phyloP scores from a whole-genome alignment of 1,140 invertebrate genomes.

The Harpegnathos saltator region DNA sequence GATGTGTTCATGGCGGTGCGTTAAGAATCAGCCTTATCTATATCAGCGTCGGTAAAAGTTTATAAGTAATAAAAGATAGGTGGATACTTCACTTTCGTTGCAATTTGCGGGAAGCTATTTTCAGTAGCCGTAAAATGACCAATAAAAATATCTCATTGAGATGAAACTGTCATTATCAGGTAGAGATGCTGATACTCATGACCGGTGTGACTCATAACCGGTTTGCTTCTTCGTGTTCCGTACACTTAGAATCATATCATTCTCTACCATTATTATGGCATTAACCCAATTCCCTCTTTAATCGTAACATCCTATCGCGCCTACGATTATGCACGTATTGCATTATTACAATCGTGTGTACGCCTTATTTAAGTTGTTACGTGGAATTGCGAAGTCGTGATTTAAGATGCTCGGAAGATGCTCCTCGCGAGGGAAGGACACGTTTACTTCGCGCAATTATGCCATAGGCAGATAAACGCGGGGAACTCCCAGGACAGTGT shows the following conservation, averaged over 20 bases:
- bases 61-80: too few relatives aligned
- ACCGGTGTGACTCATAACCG: too few relatives aligned
- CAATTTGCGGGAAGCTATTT: too few relatives aligned
- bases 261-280: background rate
- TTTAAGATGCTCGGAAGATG: background rate
- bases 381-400: background rate
- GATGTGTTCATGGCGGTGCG: too few relatives aligned
- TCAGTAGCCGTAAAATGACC: too few relatives aligned
- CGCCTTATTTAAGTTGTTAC: background rate
- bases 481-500: constrained; percentile 13
- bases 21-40: too few relatives aligned
- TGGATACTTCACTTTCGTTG: too few relatives aligned
- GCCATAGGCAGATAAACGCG: background rate
- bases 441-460: background rate
- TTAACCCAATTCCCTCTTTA: background rate
- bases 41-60: too few relatives aligned
- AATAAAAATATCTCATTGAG: too few relatives aligned
- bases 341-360: background rate
- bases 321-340: background rate
- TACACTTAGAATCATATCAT: background rate
- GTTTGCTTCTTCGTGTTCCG: background rate
- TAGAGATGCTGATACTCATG: background rate
- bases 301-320: background rate
- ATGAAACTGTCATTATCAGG: too few relatives aligned
- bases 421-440: background rate